phyloP scores from a whole-genome alignment of 1,140 invertebrate species.

The Anoplolepis gracilipes region DNA sequence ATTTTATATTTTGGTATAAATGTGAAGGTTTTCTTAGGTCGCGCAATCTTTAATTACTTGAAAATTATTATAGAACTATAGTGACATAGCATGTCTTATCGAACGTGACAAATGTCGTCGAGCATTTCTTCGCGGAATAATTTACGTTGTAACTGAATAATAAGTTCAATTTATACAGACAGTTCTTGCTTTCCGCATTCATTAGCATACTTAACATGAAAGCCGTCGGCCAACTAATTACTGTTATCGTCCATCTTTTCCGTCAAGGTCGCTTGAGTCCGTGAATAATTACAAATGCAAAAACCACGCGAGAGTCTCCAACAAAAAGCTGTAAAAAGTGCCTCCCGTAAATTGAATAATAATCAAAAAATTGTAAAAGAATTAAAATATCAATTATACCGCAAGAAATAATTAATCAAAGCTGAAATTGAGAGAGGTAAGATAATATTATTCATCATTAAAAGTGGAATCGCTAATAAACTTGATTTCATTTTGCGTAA shows the following conservation, averaged over 20 bases:
- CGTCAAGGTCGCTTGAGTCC: constrained; percentile 39
- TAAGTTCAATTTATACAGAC: constrained; percentile 11
- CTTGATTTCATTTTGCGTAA: not conserved
- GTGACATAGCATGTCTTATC: not conserved
- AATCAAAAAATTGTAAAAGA: not conserved
- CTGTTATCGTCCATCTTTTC: constrained; percentile 34
- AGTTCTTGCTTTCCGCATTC: constrained; percentile 35
- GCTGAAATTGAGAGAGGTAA: not conserved
- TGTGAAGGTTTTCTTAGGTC: not conserved
- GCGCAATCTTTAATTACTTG: not conserved
- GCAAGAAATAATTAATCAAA: not conserved
- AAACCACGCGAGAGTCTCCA: not conserved
- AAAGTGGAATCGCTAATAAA: not conserved
- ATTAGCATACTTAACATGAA: constrained; percentile 53
- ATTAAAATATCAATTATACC: not conserved
- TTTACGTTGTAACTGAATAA: constrained; percentile 20
- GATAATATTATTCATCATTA: not conserved
- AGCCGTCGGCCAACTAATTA: constrained; percentile 32
- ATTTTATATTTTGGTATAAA: not conserved
- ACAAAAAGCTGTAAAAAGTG: not conserved
- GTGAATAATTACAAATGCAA: constrained; percentile 34
- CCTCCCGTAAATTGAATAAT: not conserved
- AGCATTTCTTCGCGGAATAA: constrained; percentile 5
- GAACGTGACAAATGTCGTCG: not conserved
- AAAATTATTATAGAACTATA: not conserved